These are phyloP conservation scores for Epizoanthus fatuus DNA, from an alignment of 92 coral and sea anemone species.

Conservation along the genomic window DNA sequence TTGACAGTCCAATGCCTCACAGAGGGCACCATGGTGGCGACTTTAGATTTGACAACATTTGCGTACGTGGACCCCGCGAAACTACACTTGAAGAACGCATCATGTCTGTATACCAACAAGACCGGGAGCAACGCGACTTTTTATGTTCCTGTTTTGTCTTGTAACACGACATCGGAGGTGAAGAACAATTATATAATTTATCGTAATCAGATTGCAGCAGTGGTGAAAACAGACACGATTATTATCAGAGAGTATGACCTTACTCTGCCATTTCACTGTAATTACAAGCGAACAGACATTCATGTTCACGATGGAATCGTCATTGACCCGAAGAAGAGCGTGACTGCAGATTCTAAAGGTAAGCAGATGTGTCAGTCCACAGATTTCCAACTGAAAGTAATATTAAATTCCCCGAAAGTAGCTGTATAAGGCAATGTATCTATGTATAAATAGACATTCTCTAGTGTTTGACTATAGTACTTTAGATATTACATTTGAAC, in stretches of 20 bases:
- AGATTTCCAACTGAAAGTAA: too few species aligned
- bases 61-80: neutral
- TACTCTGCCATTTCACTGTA: neutral
- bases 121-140: neutral
- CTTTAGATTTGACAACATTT: neutral
- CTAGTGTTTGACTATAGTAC: too few species aligned
- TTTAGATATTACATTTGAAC: too few species aligned
- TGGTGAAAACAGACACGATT: too few species aligned
- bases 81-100: neutral
- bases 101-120: neutral
- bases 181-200: neutral
- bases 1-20: neutral
- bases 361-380: neutral
- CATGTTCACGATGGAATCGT: neutral
- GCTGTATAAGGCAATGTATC: too few species aligned
- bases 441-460: too few species aligned
- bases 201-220: neutral
- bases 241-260: neutral
- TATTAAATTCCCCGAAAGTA: neutral
- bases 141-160: neutral
- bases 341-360: neutral
- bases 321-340: neutral
- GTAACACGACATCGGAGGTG: neutral
- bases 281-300: neutral
- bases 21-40: neutral